Evolutionary conservation across 2,113 vertebrate genomes (phyloP).

Genomic region (Silurus meridionalis): DNA sequence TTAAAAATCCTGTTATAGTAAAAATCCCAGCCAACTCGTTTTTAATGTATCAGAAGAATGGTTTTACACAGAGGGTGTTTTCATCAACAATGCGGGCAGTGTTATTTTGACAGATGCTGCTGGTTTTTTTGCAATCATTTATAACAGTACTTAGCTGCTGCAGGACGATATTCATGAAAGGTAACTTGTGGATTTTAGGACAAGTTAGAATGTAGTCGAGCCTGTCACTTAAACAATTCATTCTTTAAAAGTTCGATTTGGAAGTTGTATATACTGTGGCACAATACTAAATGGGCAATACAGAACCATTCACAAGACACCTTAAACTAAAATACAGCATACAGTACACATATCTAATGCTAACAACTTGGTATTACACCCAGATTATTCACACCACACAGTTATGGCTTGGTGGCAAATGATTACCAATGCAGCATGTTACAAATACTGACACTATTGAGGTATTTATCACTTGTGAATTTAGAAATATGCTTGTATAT

Average conservation of each 20-base stretch:
- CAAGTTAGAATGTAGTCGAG: not conserved
- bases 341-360: conserved; percentile 1
- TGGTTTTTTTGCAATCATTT: conserved; percentile 16
- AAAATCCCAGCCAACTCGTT: conserved; percentile 1
- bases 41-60: not conserved
- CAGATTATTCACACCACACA: conserved; percentile 12
- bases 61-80: not conserved
- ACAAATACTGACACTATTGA: conserved; percentile 37
- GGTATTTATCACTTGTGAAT: conserved; percentile 34
- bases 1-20: not conserved
- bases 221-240: not conserved
- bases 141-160: conserved; percentile 25
- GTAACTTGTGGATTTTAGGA: not conserved
- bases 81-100: conserved; percentile 25
- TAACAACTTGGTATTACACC: not conserved
- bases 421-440: conserved; percentile 20
- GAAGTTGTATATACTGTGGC: not conserved
- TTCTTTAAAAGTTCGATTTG: not conserved
- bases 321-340: conserved; percentile 11
- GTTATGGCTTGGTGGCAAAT: conserved; percentile 15
- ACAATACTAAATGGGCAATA: conserved; percentile 5
- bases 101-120: not conserved
- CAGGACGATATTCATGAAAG: not conserved
- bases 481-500: conserved; percentile 28
- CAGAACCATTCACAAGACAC: conserved; percentile 22